phyloP scores from a whole-genome alignment of 2,888 invertebrate species.

The Empis livida region DNA sequence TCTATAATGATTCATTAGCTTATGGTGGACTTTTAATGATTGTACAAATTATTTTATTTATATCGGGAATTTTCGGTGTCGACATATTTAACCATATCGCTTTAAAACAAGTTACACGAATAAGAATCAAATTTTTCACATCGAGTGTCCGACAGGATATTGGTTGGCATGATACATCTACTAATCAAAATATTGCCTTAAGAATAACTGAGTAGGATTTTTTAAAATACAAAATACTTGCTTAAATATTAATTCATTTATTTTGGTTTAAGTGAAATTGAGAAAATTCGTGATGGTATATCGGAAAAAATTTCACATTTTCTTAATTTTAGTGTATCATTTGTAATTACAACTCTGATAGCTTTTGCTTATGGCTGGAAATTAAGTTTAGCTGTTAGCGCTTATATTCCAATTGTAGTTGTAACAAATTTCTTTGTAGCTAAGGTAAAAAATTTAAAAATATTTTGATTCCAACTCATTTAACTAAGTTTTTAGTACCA shows the following conservation, averaged over 20 bases:
- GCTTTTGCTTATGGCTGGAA: slow-evolving; percentile 78
- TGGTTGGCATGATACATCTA: slow-evolving; percentile 59
- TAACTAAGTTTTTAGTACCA: no score
- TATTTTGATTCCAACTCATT: no score
- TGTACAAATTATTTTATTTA: slow-evolving; percentile 45
- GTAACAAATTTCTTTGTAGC: slow-evolving; percentile 61
- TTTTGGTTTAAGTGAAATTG: slow-evolving; percentile 47
- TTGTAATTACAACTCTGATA: slow-evolving; percentile 48
- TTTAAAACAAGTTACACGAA: slow-evolving; percentile 47
- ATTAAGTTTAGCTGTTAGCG: slow-evolving; percentile 65
- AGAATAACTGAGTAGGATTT: slow-evolving; percentile 53
- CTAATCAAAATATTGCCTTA: slow-evolving; percentile 58
- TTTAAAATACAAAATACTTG: slow-evolving; percentile 1
- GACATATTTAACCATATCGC: slow-evolving; percentile 55
- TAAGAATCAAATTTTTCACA: slow-evolving; percentile 47
- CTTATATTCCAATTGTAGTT: slow-evolving; percentile 65
- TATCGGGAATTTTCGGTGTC: slow-evolving; percentile 50
- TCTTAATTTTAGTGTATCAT: slow-evolving; percentile 40
- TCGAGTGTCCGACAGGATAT: slow-evolving; percentile 59
- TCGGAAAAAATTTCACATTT: slow-evolving; percentile 73
- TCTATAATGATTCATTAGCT: slow-evolving; percentile 51
- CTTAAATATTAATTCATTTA: neutral
- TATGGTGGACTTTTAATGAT: slow-evolving; percentile 50
- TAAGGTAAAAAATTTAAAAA: slow-evolving; percentile 38
- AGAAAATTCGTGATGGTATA: slow-evolving; percentile 71